Evolutionary conservation across 2,888 invertebrate species (phyloP).

Genomic region (Mimas tiliae): DNA sequence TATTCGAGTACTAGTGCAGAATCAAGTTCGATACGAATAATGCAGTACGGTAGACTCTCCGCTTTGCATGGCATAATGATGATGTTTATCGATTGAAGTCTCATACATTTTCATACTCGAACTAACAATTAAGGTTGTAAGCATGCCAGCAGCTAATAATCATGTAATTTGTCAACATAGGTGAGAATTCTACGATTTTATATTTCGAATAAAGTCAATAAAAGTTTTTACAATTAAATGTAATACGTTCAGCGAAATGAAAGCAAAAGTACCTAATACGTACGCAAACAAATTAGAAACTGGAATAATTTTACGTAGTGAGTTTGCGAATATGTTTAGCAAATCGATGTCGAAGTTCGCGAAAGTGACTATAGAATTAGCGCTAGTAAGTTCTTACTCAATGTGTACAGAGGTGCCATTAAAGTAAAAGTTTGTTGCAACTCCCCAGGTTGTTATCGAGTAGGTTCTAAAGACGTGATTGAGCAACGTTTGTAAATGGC

Average conservation of each 20-base stretch:
- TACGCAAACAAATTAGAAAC: constrained; percentile 17
- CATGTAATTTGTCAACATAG: too few species aligned
- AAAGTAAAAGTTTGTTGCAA: constrained; percentile 20
- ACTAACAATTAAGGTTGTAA: background rate
- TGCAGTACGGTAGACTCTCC: background rate
- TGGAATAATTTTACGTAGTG: constrained; percentile 16
- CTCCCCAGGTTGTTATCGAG: constrained; percentile 21
- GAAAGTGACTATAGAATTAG: constrained; percentile 19
- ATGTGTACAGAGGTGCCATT: constrained; percentile 20
- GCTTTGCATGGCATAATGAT: background rate
- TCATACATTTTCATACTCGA: background rate
- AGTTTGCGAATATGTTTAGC: constrained; percentile 18
- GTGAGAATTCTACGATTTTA: too few species aligned
- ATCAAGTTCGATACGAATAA: background rate
- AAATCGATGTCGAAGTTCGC: constrained; percentile 16
- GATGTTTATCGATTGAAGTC: background rate
- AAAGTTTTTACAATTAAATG: too few species aligned
- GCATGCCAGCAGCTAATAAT: background rate
- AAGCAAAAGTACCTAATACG: background rate
- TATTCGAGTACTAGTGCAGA: background rate
- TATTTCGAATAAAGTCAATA: too few species aligned
- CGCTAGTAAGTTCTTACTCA: constrained; percentile 16
- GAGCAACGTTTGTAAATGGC: constrained; percentile 22
- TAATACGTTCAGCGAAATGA: background rate
- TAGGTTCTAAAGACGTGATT: constrained; percentile 24